Conservation (phyloP, 2,888 invertebrate genomes). For the Caenorhabditis uteleia region DNA sequence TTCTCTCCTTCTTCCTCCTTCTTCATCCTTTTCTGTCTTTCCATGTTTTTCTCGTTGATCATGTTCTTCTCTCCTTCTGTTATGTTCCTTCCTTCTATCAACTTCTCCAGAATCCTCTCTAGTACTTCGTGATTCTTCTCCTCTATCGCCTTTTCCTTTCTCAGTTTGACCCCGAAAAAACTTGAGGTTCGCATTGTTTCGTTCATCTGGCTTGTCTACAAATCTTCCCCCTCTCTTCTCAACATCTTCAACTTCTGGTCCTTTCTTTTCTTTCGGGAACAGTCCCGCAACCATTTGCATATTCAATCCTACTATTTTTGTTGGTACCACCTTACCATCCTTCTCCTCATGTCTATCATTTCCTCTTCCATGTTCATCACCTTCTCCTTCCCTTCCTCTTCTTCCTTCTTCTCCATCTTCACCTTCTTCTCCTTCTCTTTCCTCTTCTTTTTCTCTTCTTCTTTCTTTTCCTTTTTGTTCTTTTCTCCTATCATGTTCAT, state of each 20-base stretch:
- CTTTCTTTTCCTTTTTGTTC: background rate
- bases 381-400: background rate
- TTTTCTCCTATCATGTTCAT: background rate
- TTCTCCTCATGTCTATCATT: background rate
- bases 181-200: slow-evolving; percentile 13
- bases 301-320: slow-evolving; percentile 51
- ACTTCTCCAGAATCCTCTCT: slow-evolving; percentile 27
- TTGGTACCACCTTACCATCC: slow-evolving; percentile 19
- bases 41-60: slow-evolving; percentile 4
- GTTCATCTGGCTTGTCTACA: slow-evolving; percentile 18
- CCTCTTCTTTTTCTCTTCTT: slow-evolving; percentile 6
- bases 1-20: slow-evolving; percentile 1
- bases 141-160: background rate
- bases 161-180: slow-evolving; percentile 30
- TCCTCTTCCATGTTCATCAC: slow-evolving; percentile 6
- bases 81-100: slow-evolving; percentile 17
- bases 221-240: slow-evolving; percentile 28
- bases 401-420: too few species aligned
- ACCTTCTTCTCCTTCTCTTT: slow-evolving; percentile 7
- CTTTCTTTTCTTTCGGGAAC: slow-evolving; percentile 35
- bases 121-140: slow-evolving; percentile 23
- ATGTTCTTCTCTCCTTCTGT: slow-evolving; percentile 5
- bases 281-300: slow-evolving; percentile 55
- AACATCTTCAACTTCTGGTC: slow-evolving; percentile 19
- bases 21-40: background rate